These are phyloP conservation scores for Cephus runcator DNA, from an alignment of 2,888 invertebrate genomes.

Conservation along the genomic window DNA sequence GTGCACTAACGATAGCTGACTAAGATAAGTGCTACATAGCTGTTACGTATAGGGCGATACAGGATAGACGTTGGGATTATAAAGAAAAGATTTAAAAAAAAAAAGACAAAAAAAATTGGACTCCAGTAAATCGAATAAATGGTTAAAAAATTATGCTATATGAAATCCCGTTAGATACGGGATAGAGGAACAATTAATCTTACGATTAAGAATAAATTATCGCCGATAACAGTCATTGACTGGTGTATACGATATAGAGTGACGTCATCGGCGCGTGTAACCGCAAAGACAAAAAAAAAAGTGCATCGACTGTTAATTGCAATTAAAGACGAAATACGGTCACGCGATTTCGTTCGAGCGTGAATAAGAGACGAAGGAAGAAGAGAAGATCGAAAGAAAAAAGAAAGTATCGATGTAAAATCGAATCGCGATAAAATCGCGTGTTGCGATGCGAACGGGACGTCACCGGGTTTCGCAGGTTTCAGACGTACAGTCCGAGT, in stretches of 20 bases:
- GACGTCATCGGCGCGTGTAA: background rate
- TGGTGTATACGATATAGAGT: background rate
- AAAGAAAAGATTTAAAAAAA: background rate
- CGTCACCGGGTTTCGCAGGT: background rate
- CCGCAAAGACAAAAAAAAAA: background rate
- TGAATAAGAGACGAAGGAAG: background rate
- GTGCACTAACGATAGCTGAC: background rate
- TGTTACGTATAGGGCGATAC: background rate
- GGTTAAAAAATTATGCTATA: background rate
- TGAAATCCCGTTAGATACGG: background rate
- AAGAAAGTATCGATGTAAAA: background rate
- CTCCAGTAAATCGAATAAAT: background rate
- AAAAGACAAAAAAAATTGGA: background rate
- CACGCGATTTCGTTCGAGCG: background rate
- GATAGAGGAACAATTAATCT: too few species aligned
- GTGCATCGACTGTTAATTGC: background rate
- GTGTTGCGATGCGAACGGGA: background rate
- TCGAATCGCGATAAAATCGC: background rate
- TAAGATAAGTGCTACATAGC: background rate
- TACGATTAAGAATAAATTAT: background rate
- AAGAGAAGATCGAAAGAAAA: background rate
- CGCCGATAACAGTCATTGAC: background rate
- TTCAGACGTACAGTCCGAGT: background rate
- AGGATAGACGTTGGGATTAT: background rate
- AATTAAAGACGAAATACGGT: background rate